Evolutionary conservation across 2,888 invertebrate genomes (phyloP).

Genomic region (Coelinius sp.): DNA sequence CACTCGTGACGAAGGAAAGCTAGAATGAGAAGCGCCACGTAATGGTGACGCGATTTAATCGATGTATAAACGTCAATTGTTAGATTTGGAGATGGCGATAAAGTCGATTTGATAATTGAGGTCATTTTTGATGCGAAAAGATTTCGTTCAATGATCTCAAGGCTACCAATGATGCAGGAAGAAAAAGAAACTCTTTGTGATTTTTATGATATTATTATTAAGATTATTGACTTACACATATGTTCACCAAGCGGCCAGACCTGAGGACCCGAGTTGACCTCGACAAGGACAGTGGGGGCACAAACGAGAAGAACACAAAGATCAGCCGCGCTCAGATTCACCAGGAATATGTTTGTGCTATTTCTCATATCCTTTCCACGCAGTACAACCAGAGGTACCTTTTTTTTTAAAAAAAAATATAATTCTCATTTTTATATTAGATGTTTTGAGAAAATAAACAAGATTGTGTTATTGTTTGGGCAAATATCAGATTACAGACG

Average conservation of each 20-base stretch:
- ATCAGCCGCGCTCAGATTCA: conserved; percentile 94
- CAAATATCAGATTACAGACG: background rate
- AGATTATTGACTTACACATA: conserved; percentile 85
- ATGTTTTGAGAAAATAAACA: background rate
- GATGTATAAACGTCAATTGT: conserved; percentile 15
- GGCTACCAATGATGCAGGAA: background rate
- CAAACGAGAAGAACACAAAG: conserved; percentile 91
- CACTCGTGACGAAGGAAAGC: background rate
- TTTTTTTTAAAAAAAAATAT: conserved; percentile 12
- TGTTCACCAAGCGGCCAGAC: conserved; percentile 93
- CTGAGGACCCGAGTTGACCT: conserved; percentile 91
- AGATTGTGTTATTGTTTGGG: background rate
- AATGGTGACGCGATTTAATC: background rate
- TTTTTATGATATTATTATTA: conserved; percentile 11
- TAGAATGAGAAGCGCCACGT: background rate
- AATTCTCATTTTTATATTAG: background rate
- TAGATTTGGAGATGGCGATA: background rate
- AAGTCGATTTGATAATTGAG: background rate
- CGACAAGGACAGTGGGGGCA: conserved; percentile 94
- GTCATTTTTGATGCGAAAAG: background rate
- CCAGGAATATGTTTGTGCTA: conserved; percentile 94
- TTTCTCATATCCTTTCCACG: conserved; percentile 95
- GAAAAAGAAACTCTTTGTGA: background rate
- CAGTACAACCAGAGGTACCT: conserved; percentile 88
- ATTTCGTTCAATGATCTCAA: background rate